Evolutionary conservation across 2,113 vertebrate species (phyloP), one percentile per base, ranked within the genome.

Genomic region (Solea senegalensis): DNA sequence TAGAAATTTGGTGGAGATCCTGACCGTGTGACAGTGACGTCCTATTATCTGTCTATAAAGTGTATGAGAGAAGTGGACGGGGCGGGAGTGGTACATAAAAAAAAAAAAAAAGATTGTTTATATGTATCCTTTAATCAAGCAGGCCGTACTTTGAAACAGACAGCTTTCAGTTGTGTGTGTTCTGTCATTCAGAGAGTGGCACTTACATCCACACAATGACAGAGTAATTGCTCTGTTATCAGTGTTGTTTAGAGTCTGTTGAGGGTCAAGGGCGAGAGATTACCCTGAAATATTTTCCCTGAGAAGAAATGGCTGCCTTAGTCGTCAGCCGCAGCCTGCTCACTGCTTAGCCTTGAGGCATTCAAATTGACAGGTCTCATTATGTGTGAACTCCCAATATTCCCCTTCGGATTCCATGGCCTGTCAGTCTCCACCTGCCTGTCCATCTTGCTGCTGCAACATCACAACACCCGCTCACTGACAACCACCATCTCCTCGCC

Each of bases 281-380:
- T 91, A 84, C 74, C 60, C 79, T 50, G 65, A 86, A 85, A 83
- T 85, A 81, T 89, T 84, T 74, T 69, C 50, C 61, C 57, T 1
- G 14, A 65, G 75, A 59, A 80, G 84, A 85, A 83, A 79, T 72
- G 85, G 80, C 68, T 64, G 69, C 82, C 74, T 78, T 52, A 59
- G 82, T 81, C 68, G 65, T 84, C 78, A 79, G 74, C 76, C 49
- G 26, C 15, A 40, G 64, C 62, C 53, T 73, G 81, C 82, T 80
- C 64, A 65, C 87, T 83, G 83, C 80, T 82, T 80, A 76, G 88
- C 86, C 86, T 85, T 84, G 72, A 90, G 90, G 88, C 91, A 91
- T 92, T 93, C 85, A 90, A 91, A 90, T 91, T 90, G 91, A 93
- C 90, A 89, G 78, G 72, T 88, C 89, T 93, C 89, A 92, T 92